Evolutionary conservation across 2,113 vertebrate species (phyloP).

Genomic region (Brachirus orientalis): DNA sequence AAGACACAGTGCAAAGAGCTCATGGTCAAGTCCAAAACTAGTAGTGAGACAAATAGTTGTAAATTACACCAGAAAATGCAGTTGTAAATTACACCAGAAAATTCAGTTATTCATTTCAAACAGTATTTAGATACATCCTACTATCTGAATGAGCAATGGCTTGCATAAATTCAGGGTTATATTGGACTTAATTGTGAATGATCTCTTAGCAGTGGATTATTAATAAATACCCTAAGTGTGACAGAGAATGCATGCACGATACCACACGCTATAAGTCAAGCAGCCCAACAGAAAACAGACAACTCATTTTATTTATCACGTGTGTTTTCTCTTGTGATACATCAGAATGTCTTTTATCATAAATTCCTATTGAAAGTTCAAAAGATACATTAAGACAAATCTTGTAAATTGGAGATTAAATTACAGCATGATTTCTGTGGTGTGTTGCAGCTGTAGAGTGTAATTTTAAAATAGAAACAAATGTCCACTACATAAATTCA

Average conservation of each 20-base stretch:
- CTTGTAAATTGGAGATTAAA: background rate
- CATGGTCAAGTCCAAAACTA: slow-evolving; percentile 29
- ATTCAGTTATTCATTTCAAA: no score
- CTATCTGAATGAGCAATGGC: background rate
- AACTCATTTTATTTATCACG: background rate
- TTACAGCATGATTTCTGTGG: background rate
- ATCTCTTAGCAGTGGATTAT: background rate
- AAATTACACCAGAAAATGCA: background rate
- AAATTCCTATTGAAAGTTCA: background rate
- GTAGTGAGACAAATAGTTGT: background rate
- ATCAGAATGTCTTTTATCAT: background rate
- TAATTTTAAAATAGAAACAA: no score
- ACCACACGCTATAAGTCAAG: background rate
- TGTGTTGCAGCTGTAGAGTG: background rate
- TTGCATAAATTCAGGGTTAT: no score
- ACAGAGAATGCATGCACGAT: no score
- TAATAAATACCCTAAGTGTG: background rate
- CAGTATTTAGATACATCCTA: no score
- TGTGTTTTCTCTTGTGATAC: background rate
- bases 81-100: background rate
- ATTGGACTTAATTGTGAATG: background rate
- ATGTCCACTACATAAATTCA: no score
- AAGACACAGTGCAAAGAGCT: slow-evolving; percentile 4
- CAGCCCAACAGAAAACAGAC: background rate
- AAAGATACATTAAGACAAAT: background rate